phyloP scores from a whole-genome alignment of 2,797 vertebrate species.

The Typhlichthys eigenmanni region DNA sequence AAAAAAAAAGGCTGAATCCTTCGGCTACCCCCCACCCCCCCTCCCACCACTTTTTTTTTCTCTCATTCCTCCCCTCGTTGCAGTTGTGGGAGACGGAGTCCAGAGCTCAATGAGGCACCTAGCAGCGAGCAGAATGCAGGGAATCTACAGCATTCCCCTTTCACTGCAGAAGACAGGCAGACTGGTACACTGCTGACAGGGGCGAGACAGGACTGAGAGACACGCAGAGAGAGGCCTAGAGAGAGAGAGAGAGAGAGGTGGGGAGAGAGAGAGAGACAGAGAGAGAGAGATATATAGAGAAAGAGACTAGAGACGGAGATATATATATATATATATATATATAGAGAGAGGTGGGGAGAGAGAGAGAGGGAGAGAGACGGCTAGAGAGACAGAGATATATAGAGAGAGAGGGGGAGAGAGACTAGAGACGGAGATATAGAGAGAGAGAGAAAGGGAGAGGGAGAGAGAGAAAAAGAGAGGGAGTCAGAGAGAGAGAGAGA shows the following conservation, averaged over 20 bases:
- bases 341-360: no score
- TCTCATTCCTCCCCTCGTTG: constrained; percentile 72
- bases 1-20: constrained; percentile 63
- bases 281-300: background rate
- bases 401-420: no score
- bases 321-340: no score
- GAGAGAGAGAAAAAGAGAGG: background rate
- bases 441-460: no score
- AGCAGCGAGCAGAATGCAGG: constrained; percentile 80
- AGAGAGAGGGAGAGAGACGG: no score
- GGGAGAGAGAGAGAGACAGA: no score
- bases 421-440: constrained; percentile 22
- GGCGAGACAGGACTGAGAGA: constrained; percentile 55
- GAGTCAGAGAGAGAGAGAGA: no score
- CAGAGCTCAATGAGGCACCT: constrained; percentile 65
- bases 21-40: constrained; percentile 61
- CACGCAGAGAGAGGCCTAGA: background rate
- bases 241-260: no score
- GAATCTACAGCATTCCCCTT: constrained; percentile 75
- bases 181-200: constrained; percentile 44
- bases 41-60: background rate
- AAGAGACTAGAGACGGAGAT: no score
- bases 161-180: constrained; percentile 60
- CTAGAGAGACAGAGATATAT: no score
- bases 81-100: constrained; percentile 73